Base-by-base conservation (phyloP, 2,797 vertebrate genomes). In the Echeneis naucrates region DNA sequence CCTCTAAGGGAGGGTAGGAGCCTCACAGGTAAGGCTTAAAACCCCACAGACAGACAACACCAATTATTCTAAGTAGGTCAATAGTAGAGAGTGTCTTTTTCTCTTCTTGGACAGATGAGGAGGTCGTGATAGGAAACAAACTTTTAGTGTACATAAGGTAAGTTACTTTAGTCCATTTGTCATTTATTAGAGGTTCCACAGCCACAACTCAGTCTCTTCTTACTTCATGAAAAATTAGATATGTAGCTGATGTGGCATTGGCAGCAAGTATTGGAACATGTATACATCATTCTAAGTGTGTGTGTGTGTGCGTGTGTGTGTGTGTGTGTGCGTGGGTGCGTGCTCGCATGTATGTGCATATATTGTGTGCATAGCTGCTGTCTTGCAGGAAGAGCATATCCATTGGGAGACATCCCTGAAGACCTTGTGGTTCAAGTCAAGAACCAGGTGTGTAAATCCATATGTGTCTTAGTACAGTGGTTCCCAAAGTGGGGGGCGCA, bases 71-170 rank as follows among this genome's bases (percentile, higher is more conserved):
- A 9, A 23, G 10, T 13, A 7, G 38, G 16, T 52, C 4, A 1
- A 4, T 9, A 35, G 0, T 21, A 30, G 11, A 70, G 0, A 11
- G 38, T 50, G 12, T 54, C 4, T 59, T 5, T 24, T 35, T 47
- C 69, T 73, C 19, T 68, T 53, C 13, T 12, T 67, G 27, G 72
- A 70, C 91, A 99, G 98, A 97, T 94, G 96, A 98, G 44, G 95
- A 98, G 81, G 97, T 99, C 81, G 91, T 97, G 55, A 98, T 99
- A 96, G 98, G 98, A 64, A 99, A 99, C 91, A 99, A 99, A 87
- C 94, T 99, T 35, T 94, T 99, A 26, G 98, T 99, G 1, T 99
- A 99, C 85, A 98, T 99, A 80, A 99, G 98, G 98, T 98, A 89
- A 93, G 26, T 71, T 68, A 24, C 32, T 24, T 24, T 64, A 3